Percentiles rank a stretch among this genome's conserved stretches.
These are phyloP conservation scores for Cryptoblepharus egeriae DNA, from an alignment of 2,797 vertebrate genomes.

Conservation along the genomic window DNA sequence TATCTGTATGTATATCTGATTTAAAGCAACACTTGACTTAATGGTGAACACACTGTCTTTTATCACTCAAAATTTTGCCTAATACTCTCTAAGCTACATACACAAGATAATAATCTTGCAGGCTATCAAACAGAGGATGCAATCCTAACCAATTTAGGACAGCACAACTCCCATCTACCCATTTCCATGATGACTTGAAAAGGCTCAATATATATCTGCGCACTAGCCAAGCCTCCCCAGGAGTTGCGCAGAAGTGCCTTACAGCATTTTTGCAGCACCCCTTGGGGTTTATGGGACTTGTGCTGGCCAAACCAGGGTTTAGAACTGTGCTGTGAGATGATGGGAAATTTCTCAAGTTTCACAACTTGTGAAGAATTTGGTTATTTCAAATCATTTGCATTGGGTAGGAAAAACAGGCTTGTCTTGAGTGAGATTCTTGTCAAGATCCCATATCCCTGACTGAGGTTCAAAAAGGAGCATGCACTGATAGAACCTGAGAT, in stretches of 20 bases:
- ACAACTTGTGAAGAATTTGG: not conserved
- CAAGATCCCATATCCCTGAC: not conserved
- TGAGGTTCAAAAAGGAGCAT: not conserved
- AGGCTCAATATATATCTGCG: too few species aligned
- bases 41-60: not conserved
- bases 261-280: too few species aligned
- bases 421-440: not conserved
- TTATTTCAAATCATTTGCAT: not conserved
- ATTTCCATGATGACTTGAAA: too few species aligned
- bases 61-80: not conserved
- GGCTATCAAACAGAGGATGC: conserved; percentile 2
- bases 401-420: not conserved
- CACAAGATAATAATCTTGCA: not conserved
- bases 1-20: too few species aligned
- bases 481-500: not conserved
- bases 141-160: too few species aligned
- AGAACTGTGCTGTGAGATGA: too few species aligned
- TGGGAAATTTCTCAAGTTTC: not conserved
- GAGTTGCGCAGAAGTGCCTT: too few species aligned
- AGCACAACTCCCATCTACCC: too few species aligned
- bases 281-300: too few species aligned
- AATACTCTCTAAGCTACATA: not conserved
- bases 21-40: not conserved
- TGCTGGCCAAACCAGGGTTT: too few species aligned
- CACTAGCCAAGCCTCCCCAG: too few species aligned